Evolutionary conservation across 35 echinoderm and acorn worm species (phyloP), one percentile per base, ranked within the genome.

Genomic region (Apostichopus parvimensis): DNA sequence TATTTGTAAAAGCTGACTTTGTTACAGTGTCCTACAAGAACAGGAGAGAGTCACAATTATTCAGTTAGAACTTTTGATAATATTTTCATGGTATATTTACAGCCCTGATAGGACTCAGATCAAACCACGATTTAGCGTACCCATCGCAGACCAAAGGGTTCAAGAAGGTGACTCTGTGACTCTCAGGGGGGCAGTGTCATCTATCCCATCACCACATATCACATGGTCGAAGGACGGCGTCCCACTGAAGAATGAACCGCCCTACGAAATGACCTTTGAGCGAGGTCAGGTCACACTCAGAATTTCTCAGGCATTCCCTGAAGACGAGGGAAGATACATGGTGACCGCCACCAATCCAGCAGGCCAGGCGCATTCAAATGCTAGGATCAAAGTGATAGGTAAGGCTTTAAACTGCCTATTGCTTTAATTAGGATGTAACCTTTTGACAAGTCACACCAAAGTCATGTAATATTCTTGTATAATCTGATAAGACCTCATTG

Each of bases 321-420:
- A 91, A 77, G 93, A 94, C 57, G 64, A 81, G 6, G 93, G 93
- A 23, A 90, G 77, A 57, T 94, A 94, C 55, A 94, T 64, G 14
- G 89, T 90, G 45, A 90, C 88, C 1, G 93, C 93, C 17, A 73
- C 89, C 23, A 94, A 94, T 75, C 62, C 88, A 25, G 78, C 80
- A 2, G 93, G 93, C 17, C 77, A 79, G 71, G 93, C 88, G 6
- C 70, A 80, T 14, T 78, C 93, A 7, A 83, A 77, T 60, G 87
- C 82, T 5, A 71, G 7, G 6, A 66, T 94, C 9, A 91, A 26
- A 91, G 93, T 94, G 88, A 92, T 91, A 79, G 92, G 97, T 98
- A 94, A 78, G 79, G 34, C 34, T 45, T 45, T 45, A 45, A 45
- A 45, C 34, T 45, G 34, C 0, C 3, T 2, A 45, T 45, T 45